Evolutionary conservation across 2,797 vertebrate genomes (phyloP).

Genomic region (Notamacropus eugenii): DNA sequence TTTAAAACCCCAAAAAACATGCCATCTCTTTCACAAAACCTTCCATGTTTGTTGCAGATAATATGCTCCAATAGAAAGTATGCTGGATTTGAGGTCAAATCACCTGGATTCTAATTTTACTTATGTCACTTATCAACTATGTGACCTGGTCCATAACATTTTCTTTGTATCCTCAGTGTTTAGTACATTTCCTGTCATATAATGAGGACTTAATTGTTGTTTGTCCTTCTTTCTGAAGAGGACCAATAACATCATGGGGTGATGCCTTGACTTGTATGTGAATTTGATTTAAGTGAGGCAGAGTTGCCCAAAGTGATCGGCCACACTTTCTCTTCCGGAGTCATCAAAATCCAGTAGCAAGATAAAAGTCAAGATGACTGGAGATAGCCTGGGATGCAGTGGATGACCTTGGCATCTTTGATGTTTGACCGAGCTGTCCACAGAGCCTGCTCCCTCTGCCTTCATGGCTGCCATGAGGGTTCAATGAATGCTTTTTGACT

Average conservation of each 20-base stretch:
- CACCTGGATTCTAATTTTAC: neutral
- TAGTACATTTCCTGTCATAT: neutral
- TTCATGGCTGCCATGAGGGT: neutral
- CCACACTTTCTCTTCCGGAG: neutral
- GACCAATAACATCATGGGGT: neutral
- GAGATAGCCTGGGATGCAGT: neutral
- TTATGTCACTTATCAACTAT: neutral
- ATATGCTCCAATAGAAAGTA: neutral
- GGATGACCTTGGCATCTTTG: neutral
- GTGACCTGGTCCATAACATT: neutral
- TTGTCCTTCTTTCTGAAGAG: too few species aligned
- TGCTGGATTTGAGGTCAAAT: neutral
- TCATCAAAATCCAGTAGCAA: neutral
- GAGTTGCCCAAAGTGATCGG: neutral
- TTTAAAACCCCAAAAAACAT: neutral
- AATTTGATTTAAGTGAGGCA: neutral
- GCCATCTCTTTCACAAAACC: neutral
- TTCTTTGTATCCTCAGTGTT: neutral
- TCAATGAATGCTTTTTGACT: neutral
- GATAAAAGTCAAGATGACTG: neutral
- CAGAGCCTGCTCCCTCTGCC: neutral
- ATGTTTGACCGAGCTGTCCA: neutral
- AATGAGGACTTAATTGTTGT: neutral
- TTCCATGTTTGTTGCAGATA: neutral
- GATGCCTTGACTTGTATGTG: neutral